Base-by-base conservation (phyloP, 2,888 invertebrate species). In the Acanthopleura granulata region DNA sequence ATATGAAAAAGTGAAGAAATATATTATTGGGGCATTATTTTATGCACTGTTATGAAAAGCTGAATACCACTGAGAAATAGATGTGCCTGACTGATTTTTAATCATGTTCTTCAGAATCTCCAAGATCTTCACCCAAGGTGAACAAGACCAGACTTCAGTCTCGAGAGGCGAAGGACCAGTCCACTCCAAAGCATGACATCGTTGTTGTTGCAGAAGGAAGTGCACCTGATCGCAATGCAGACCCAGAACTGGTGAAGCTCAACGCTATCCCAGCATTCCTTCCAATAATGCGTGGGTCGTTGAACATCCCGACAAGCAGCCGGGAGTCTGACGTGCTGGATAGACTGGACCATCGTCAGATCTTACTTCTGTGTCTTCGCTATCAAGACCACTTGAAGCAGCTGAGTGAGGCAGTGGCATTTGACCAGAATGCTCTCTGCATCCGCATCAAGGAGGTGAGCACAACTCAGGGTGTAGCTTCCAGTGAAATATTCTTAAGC, bases 261-360 rank as follows among this genome's bases (percentile, higher is more conserved):
- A 84, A 86, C 73, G 84, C 85, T 1, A 97, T 97, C 83, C 97
- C 97, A 1, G 95, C 96, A 91, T 97, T 98, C 90, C 91, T 97
- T 74, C 98, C 98, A 0, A 96, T 98, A 72, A 96, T 98, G 94
- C 91, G 97, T 61, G 96, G 96, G 0, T 95, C 96, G 0, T 91
- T 97, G 0, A 96, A 96, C 62, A 91, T 96, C 74, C 95, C 97
- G 0, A 92, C 92, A 29, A 84, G 84, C 69, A 85, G 86, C 40
- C 94, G 95, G 0, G 97, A 97, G 89, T 95, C 96, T 0, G 96
- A 97, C 88, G 94, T 97, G 0, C 91, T 97, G 29, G 97, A 97
- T 91, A 93, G 94, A 78, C 89, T 94, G 14, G 94, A 94, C 86
- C 91, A 95, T 81, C 87, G 93, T 86, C 94, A 95, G 69, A 75